These are phyloP conservation scores for Cricetomys ansorgei DNA, from an alignment of 2,113 vertebrate species.

Conservation along the genomic window DNA sequence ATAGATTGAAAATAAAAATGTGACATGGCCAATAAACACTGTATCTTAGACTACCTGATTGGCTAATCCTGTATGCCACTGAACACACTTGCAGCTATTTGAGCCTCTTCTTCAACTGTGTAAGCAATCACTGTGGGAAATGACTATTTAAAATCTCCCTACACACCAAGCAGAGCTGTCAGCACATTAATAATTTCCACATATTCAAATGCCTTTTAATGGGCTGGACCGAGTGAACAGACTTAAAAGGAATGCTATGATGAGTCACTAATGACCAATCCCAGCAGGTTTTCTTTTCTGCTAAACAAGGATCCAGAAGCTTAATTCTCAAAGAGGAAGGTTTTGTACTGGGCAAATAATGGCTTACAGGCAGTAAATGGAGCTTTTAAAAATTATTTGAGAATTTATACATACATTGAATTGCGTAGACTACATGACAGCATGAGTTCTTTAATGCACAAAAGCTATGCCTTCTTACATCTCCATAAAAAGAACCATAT, in stretches of 20 bases:
- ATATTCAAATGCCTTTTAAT: slow-evolving; percentile 48
- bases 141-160: background rate
- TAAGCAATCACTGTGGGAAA: background rate
- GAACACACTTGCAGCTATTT: background rate
- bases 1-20: background rate
- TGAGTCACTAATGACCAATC: slow-evolving; percentile 33
- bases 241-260: slow-evolving; percentile 21
- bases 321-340: background rate
- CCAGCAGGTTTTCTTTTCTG: background rate
- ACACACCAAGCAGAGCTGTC: background rate
- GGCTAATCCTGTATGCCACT: background rate
- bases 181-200: slow-evolving; percentile 21
- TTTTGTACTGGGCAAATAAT: background rate
- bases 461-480: background rate
- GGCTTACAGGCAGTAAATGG: slow-evolving; percentile 7
- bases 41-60: background rate
- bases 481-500: background rate
- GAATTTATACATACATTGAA: background rate
- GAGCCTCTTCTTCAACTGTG: background rate
- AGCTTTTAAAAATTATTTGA: slow-evolving; percentile 33
- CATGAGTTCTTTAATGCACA: background rate
- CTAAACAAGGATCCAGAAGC: slow-evolving; percentile 8
- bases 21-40: background rate
- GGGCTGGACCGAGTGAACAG: slow-evolving; percentile 18
- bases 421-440: background rate